Evolutionary conservation across 2,888 invertebrate species (phyloP), one percentile per base, ranked within the genome.

Genomic region (Anoncus sp.): DNA sequence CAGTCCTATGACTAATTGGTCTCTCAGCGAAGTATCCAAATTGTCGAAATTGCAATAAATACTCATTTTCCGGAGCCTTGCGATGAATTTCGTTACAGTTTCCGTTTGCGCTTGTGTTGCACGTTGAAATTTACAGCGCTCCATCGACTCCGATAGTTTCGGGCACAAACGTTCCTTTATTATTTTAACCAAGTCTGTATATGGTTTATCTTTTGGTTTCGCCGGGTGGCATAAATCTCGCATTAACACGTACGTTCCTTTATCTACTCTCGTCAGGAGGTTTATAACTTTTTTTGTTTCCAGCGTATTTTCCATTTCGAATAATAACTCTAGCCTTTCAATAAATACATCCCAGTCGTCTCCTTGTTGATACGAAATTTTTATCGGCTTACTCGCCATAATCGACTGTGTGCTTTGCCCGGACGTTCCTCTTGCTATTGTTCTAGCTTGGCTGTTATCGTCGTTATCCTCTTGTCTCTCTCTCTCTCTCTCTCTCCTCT

Each of bases 121-220:
- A 45, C 75, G 63, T 24, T 81, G 51, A n/a, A 83, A 83, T n/a
- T 60, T 75, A 16, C 70, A 82, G 38, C 79, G 66, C 51, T 82
- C 82, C 73, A 81, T 79, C 0, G 75, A 18, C 27, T 77, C 71
- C 9, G 76, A 65, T 2, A 67, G 65, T 40, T 71, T 73, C 10
- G 80, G 80, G 6, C 66, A 74, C 12, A 77, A 60, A 60, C 80
- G 81, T n/a, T 80, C 71, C 1, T 70, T 51, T 40, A 83, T 40
- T 40, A 77, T 9, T 69, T 81, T 75, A 1, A 81, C 75, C 38
- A 84, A 31, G 0, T 81, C 77, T 1, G 16, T 63, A 49, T 71
- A 83, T 7, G 71, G 24, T 45, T 73, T 75, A 1, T 66, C 70
- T 49, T 24, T 77, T 0, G 80, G 79, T 67, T 76, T 79, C 4